Base-by-base conservation (phyloP, 2,797 vertebrate genomes). In the Agapornis canus region DNA sequence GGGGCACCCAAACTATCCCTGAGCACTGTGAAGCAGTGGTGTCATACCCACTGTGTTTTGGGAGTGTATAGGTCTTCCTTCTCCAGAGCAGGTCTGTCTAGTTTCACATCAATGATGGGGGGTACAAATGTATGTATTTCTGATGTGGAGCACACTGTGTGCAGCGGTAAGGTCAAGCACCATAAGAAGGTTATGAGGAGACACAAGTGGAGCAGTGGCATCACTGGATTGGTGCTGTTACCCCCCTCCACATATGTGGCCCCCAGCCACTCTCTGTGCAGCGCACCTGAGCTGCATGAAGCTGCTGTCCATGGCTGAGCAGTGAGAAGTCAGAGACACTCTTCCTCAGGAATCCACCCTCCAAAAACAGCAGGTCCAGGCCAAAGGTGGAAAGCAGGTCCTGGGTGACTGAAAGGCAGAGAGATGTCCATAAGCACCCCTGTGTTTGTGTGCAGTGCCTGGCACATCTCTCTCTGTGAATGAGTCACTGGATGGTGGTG, bases 361-460 rank as follows among this genome's bases (percentile, higher is more conserved):
- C 96, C 52, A 93, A 66, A 94, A 98, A 97, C 7, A 98, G 85
- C 78, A 98, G 88, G 65, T 97, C 97, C 86, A 97, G 81, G 57
- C 93, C 79, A 0, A 97, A 97, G 18, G 96, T 97, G 43, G 96
- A 97, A 11, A 76, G 61, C 52, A 97, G 51, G 61, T 97, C 97
- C 65, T 81, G 82, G 13, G 97, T 97, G 76, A n/a, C 98, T 98
- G 95, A 73, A 91, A 95, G 63, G 73, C 39, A 94, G 27, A 92
- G 51, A 77, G 27, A 23, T 2, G 2, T 4, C 16, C 2, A 0
- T 86, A 23, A 92, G 9, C 25, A 69, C 6, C 35, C 14, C 31
- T 1, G 4, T 32, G 54, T 15, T 56, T 32, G 32, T 23, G 21
- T 56, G 32, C 25, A 49, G 25, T 1, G 5, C 8, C 60, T 66